Evolutionary conservation across 2,113 vertebrate species (phyloP), one percentile per base, ranked within the genome.

Genomic region (Atrichornis clamosus): DNA sequence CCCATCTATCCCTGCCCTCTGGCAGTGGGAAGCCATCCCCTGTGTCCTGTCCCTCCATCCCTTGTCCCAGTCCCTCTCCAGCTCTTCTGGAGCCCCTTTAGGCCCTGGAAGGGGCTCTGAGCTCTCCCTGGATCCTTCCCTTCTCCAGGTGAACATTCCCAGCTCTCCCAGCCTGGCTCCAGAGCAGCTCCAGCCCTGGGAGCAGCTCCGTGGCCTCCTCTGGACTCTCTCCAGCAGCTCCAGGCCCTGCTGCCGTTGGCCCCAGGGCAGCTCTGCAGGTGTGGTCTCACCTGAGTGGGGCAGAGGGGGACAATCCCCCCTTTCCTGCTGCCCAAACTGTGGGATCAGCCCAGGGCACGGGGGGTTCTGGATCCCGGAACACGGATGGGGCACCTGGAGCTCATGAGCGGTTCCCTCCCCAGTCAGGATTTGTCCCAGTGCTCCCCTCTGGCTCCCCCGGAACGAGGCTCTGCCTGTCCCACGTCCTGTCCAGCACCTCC

Each of bases 131-230:
- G 42, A 65, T 2, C 46, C 65, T 88, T 22, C 58, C 22, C 67
- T 39, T 80, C 50, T 63, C n/a, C 41, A 63, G 65, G 33, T 1
- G 59, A 75, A 14, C 82, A 3, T 5, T 12, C 82, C 59, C 70
- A 58, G 70, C 30, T 86, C 32, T 68, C 37, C 83, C 44, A 76
- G 52, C 32, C 83, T 21, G 46, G 14, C 62, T 50, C 41, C 59
- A 74, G 69, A 60, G 55, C 15, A 60, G n/a, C 70, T 85, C 72
- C 72, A 77, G 50, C 69, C 82, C 50, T 65, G 27, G 16, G 2
- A 58, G 46, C 55, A 52, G 39, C 63, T 55, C 63, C 6, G 0
- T 1, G 21, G 8, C 0, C 1, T 24, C 50, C 70, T 74, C 35
- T 50, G 72, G 37, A 4, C 1, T 68, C 13, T 8, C 46, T 32